phyloP scores from a whole-genome alignment of 2,113 vertebrate genomes.

The Eonycteris spelaea region DNA sequence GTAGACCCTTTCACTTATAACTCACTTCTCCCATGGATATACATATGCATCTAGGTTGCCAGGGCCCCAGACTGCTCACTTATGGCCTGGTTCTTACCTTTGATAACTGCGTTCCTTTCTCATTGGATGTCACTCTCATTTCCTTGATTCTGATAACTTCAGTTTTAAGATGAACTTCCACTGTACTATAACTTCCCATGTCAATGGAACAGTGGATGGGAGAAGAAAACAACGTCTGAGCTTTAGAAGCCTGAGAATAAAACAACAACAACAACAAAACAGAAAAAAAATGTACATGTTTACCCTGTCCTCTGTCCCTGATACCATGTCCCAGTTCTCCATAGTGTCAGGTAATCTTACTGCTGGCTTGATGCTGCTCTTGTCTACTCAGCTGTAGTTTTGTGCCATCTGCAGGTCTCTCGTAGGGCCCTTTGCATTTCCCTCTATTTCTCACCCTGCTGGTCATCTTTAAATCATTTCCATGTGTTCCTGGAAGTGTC shows the following conservation, averaged over 20 bases:
- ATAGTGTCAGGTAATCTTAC: accelerated
- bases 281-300: accelerated
- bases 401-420: accelerated
- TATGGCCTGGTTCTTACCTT: background rate
- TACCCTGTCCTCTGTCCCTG: background rate
- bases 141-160: background rate
- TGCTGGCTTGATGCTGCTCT: background rate
- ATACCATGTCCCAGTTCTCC: background rate
- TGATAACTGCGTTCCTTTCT: background rate
- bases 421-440: accelerated
- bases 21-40: background rate
- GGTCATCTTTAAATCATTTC: background rate
- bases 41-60: background rate
- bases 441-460: background rate
- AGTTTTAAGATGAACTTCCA: background rate
- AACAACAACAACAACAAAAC: background rate
- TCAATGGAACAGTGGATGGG: accelerated
- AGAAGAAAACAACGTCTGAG: background rate
- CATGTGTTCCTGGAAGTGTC: accelerated
- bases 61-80: background rate
- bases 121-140: accelerated
- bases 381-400: accelerated
- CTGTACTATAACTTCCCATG: too few relatives aligned
- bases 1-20: background rate
- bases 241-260: background rate